Evolutionary conservation across 2,888 invertebrate genomes (phyloP), one percentile per base, ranked within the genome.

Genomic region (Leptopilina drosophilae): DNA sequence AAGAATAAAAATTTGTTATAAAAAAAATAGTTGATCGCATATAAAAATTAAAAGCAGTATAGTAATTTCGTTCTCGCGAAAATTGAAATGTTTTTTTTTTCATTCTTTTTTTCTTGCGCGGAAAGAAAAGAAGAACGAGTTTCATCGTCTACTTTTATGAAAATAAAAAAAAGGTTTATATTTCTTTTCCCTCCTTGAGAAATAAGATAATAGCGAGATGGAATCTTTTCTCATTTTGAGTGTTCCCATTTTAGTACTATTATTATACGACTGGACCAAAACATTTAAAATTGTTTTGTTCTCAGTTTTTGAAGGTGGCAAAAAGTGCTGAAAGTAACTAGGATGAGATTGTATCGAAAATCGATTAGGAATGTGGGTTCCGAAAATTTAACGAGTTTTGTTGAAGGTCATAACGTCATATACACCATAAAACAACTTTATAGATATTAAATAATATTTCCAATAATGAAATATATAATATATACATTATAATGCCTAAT

Each of bases 331-430:
- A 73, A 73, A 56, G 53, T 12, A 33, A 73, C 26, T 56, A 26
- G 53, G 73, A 33, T 33, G 33, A 73, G 56, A 73, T 73, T 73
- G 33, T 56, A 73, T 73, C 53, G 73, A n/a, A 56, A 56, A 73
- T 73, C 73, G 73, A 73, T 73, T 73, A 73, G 73, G 56, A 73
- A 56, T 53, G 9, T 73, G 33, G 73, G n/a, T 33, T 73, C 14
- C 14, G 73, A 56, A 69, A 73, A 56, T 73, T 56, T n/a, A 73
- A 73, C 33, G 53, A 73, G 56, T 73, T 73, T 73, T 73, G 33
- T 73, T 73, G 73, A 73, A 73, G 73, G 73, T 73, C 56, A 33
- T 5, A 53, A 73, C 73, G 73, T 53, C 33, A 49, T 49, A 11
- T 11, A 73, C 33, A 53, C 53, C 53, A 73, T 56, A 56, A 73